A percentile compares a stretch with the other conserved stretches of the same genome.
Evolutionary conservation across 2,888 invertebrate species (phyloP).

Genomic region (Coronaproctus castanopsis): DNA sequence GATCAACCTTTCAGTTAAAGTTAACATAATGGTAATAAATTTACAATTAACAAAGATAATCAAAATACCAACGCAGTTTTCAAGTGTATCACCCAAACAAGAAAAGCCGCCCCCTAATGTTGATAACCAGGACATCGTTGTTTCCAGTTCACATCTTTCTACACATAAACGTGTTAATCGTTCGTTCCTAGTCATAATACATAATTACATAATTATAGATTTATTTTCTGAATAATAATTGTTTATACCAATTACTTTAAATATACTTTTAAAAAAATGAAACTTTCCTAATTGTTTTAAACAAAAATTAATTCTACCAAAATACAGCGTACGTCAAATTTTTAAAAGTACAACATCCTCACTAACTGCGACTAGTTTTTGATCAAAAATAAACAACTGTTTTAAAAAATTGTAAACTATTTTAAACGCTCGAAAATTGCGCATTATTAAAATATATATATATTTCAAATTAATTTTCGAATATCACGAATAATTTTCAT

Average conservation of each 20-base stretch:
- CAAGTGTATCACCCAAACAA: slow-evolving; percentile 73
- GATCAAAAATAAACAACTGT: no score
- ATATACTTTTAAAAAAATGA: background rate
- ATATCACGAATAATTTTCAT: no score
- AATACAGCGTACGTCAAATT: background rate
- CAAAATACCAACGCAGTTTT: slow-evolving; percentile 41
- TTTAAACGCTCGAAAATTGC: no score
- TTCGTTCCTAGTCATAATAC: slow-evolving; percentile 5
- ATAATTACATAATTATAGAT: background rate
- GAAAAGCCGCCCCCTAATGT: slow-evolving; percentile 93
- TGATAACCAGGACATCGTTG: slow-evolving; percentile 81
- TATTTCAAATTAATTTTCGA: no score
- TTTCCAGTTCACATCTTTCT: slow-evolving; percentile 43
- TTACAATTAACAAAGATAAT: background rate
- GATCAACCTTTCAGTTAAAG: no score
- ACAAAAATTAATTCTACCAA: background rate
- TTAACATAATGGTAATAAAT: no score
- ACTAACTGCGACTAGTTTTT: no score
- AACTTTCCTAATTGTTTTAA: background rate
- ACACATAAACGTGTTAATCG: slow-evolving; percentile 4
- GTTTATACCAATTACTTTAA: background rate
- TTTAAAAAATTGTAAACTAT: no score
- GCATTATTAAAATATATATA: no score
- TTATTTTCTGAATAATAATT: background rate
- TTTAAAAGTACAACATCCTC: no score